Percentiles rank a stretch among this genome's conserved stretches.
These are phyloP conservation scores for Tetraneura akinire DNA, from an alignment of 1,140 invertebrate genomes.

Conservation along the genomic window DNA sequence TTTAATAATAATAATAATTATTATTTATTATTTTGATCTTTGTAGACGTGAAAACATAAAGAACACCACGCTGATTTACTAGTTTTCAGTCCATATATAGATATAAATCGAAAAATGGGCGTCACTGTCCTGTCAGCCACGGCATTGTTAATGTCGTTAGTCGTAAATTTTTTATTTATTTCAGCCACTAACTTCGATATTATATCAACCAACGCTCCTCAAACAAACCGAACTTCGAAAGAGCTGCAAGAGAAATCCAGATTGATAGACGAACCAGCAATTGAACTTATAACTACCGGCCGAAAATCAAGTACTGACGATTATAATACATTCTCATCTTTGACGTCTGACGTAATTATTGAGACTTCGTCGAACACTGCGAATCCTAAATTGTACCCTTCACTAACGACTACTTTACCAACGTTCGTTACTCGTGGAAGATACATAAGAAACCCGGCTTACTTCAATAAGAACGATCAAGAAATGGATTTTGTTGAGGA, in stretches of 20 bases:
- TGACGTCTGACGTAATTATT: not conserved
- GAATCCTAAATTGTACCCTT: not conserved
- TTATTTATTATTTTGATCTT: not conserved
- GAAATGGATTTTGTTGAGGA: conserved; percentile 28
- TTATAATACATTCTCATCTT: conserved; percentile 9
- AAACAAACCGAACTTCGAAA: conserved; percentile 16
- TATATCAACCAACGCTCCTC: not conserved
- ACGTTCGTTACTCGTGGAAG: conserved; percentile 9
- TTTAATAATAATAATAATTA: not conserved
- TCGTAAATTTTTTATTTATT: not conserved
- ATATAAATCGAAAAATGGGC: not conserved
- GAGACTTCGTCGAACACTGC: not conserved
- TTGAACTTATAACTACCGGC: not conserved
- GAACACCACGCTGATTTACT: too few relatives aligned
- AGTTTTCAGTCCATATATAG: not conserved
- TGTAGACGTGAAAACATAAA: not conserved
- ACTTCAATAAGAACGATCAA: conserved; percentile 2
- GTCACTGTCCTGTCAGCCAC: not conserved
- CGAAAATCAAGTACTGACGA: not conserved
- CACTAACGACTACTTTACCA: not conserved
- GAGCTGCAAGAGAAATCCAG: conserved; percentile 3
- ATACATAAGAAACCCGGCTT: conserved; percentile 23
- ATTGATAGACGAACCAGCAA: not conserved
- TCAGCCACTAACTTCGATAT: not conserved
- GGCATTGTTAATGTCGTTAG: not conserved